These are phyloP conservation scores for Dromas ardeola DNA, from an alignment of 2,113 vertebrate genomes.

Conservation along the genomic window DNA sequence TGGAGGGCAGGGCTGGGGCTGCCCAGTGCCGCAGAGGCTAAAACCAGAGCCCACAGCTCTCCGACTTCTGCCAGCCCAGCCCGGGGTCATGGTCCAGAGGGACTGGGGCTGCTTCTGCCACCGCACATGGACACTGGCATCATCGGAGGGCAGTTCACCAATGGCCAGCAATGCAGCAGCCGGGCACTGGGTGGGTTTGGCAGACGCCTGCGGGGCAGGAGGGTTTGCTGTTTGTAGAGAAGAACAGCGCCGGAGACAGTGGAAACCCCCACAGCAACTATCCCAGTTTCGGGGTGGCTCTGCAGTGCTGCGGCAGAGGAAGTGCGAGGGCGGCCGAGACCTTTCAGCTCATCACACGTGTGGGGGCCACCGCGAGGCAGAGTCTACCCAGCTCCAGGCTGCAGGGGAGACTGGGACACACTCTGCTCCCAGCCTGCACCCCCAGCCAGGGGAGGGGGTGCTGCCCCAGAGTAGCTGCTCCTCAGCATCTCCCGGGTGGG, in stretches of 20 bases:
- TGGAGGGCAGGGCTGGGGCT: background rate
- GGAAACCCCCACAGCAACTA: background rate
- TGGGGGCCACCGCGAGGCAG: background rate
- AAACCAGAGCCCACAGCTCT: background rate
- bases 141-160: too few species aligned
- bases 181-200: accelerated
- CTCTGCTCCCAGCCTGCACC: background rate
- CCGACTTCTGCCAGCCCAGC: background rate
- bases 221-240: background rate
- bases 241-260: background rate
- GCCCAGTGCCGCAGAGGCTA: background rate
- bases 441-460: background rate
- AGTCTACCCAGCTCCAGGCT: background rate
- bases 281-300: background rate
- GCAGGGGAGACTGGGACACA: accelerated
- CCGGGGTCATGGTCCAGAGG: too few species aligned
- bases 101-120: background rate
- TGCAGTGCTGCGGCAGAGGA: accelerated
- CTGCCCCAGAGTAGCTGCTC: background rate
- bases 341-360: accelerated
- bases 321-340: accelerated
- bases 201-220: background rate
- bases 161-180: accelerated
- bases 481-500: background rate
- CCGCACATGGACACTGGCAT: accelerated